These are phyloP conservation scores for Pogonognathellus flavescens DNA, from an alignment of 1,140 invertebrate species.

Conservation along the genomic window DNA sequence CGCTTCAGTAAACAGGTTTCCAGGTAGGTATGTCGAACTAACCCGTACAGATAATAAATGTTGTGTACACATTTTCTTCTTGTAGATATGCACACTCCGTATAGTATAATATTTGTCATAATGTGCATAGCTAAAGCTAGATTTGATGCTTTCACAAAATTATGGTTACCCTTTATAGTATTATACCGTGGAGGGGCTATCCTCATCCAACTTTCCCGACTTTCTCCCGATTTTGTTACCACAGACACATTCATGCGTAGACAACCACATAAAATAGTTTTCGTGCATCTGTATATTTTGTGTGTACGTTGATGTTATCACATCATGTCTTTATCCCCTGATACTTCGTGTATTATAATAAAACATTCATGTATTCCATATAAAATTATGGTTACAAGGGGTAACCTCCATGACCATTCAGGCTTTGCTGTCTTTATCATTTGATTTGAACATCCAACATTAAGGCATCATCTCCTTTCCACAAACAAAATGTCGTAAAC, in stretches of 20 bases:
- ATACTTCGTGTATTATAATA: conserved; percentile 7
- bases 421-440: not conserved
- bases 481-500: conserved; percentile 4
- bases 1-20: conserved; percentile 36
- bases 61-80: not conserved
- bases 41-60: not conserved
- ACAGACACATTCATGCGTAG: not conserved
- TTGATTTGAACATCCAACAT: conserved; percentile 1
- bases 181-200: not conserved
- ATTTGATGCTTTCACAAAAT: not conserved
- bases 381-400: not conserved
- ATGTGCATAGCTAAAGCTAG: not conserved
- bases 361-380: conserved; percentile 27
- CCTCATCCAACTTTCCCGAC: not conserved
- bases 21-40: conserved; percentile 45
- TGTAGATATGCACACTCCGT: not conserved
- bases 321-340: conserved; percentile 23
- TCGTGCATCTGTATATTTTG: too few species aligned
- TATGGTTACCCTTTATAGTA: not conserved
- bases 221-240: not conserved
- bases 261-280: too few species aligned
- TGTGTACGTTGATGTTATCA: conserved; percentile 10
- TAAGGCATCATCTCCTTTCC: not conserved
- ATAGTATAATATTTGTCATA: too few species aligned
- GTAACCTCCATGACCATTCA: not conserved